These are phyloP conservation scores for Hydrophis major DNA, from an alignment of 2,797 vertebrate genomes.

Conservation along the genomic window DNA sequence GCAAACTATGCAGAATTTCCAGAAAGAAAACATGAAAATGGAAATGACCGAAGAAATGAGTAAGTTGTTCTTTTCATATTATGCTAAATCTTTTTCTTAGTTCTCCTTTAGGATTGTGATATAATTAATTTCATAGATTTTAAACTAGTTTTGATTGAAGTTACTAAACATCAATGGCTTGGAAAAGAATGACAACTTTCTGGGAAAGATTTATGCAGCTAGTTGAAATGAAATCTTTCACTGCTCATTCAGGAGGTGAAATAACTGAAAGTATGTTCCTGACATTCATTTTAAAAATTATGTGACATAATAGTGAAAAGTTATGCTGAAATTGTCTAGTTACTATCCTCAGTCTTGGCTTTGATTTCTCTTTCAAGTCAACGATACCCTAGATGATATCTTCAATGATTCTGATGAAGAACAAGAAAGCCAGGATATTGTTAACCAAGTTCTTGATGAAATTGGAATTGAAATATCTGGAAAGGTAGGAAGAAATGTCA, in stretches of 20 bases:
- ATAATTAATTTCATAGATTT: neutral
- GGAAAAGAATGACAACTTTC: neutral
- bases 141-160: neutral
- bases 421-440: constrained; percentile 96
- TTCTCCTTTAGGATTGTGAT: neutral
- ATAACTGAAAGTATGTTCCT: neutral
- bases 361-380: constrained; percentile 76
- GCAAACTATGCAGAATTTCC: constrained; percentile 98
- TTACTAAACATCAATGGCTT: neutral
- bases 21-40: constrained; percentile 99
- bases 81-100: neutral
- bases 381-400: constrained; percentile 94
- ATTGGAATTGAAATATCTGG: constrained; percentile 97
- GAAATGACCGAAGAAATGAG: constrained; percentile 98
- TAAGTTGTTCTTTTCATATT: constrained; percentile 70
- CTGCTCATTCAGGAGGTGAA: neutral
- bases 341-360: neutral
- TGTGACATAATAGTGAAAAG: neutral
- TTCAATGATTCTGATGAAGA: constrained; percentile 97
- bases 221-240: neutral
- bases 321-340: neutral
- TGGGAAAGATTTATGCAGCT: neutral
- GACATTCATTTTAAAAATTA: neutral
- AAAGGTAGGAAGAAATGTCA: constrained; percentile 77
- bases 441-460: constrained; percentile 97